Conservation (phyloP, 2,113 vertebrate genomes). For the Urocitellus parryii region DNA sequence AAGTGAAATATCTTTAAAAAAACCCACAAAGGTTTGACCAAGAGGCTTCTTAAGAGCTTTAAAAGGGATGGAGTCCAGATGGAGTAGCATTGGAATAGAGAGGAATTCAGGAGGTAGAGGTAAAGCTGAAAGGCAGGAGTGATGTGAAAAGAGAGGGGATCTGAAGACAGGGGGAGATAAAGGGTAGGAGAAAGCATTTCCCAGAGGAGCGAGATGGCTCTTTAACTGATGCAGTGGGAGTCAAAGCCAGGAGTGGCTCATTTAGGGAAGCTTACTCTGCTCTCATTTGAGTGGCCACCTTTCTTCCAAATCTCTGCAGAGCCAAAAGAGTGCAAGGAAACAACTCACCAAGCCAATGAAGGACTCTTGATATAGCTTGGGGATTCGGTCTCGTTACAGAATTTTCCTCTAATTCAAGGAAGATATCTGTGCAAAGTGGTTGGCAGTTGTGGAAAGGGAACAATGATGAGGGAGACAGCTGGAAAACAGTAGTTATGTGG, state of each 20-base stretch:
- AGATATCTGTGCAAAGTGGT: background rate
- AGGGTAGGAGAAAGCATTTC: slow-evolving; percentile 1
- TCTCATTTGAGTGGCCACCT: slow-evolving; percentile 31
- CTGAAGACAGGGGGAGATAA: slow-evolving; percentile 1
- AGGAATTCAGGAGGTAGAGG: slow-evolving; percentile 1
- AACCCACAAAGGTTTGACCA: background rate
- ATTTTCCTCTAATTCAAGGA: slow-evolving; percentile 6
- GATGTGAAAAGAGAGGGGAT: background rate
- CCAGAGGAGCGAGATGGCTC: slow-evolving; percentile 12
- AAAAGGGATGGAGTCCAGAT: background rate
- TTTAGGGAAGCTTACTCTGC: background rate
- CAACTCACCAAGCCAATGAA: background rate
- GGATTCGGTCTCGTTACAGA: background rate
- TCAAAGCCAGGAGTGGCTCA: slow-evolving; percentile 46
- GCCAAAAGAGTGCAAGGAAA: background rate
- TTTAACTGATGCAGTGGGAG: slow-evolving; percentile 64
- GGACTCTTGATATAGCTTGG: background rate
- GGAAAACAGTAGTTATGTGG: slow-evolving; percentile 18
- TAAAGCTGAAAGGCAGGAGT: background rate
- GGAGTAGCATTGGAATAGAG: background rate
- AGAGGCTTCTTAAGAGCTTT: slow-evolving; percentile 6
- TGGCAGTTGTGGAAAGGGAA: background rate
- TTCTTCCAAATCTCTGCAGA: slow-evolving; percentile 14
- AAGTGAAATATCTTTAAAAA: background rate
- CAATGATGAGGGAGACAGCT: slow-evolving; percentile 41